Evolutionary conservation across 1,140 invertebrate genomes (phyloP).

Genomic region (Drosophila parvula): DNA sequence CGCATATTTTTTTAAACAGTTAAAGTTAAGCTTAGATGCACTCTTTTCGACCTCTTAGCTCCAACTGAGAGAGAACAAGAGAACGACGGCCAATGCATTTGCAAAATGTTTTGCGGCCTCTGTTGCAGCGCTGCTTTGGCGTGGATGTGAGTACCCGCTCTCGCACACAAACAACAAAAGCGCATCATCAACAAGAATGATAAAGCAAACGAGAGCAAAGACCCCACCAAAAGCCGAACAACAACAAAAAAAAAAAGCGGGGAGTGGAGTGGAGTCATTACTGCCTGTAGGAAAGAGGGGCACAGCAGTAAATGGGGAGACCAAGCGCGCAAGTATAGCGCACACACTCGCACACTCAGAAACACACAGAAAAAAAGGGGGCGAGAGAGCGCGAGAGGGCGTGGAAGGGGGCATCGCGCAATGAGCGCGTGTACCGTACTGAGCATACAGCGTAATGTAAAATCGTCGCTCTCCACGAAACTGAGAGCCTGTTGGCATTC

Average conservation of each 20-base stretch:
- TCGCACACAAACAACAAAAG: conserved; percentile 34
- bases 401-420: conserved; percentile 53
- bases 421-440: conserved; percentile 73
- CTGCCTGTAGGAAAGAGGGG: conserved; percentile 47
- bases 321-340: conserved; percentile 66
- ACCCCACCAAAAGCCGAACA: conserved; percentile 52
- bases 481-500: conserved; percentile 82
- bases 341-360: conserved; percentile 35
- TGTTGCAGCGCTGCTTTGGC: conserved; percentile 24
- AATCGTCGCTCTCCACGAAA: conserved; percentile 61
- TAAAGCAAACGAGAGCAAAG: conserved; percentile 76
- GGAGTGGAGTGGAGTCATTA: conserved; percentile 71
- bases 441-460: conserved; percentile 78
- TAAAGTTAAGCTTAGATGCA: background rate
- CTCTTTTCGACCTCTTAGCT: conserved; percentile 1
- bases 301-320: conserved; percentile 40
- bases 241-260: conserved; percentile 27
- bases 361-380: conserved; percentile 3
- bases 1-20: background rate
- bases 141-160: conserved; percentile 8
- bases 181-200: conserved; percentile 64
- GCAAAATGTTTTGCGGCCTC: conserved; percentile 10
- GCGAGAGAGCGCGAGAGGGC: conserved; percentile 20
- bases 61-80: conserved; percentile 14
- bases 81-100: conserved; percentile 40